Percentiles rank a stretch among this genome's conserved stretches.
Conservation (phyloP, 2,113 vertebrate genomes). For the Mustela lutreola region DNA sequence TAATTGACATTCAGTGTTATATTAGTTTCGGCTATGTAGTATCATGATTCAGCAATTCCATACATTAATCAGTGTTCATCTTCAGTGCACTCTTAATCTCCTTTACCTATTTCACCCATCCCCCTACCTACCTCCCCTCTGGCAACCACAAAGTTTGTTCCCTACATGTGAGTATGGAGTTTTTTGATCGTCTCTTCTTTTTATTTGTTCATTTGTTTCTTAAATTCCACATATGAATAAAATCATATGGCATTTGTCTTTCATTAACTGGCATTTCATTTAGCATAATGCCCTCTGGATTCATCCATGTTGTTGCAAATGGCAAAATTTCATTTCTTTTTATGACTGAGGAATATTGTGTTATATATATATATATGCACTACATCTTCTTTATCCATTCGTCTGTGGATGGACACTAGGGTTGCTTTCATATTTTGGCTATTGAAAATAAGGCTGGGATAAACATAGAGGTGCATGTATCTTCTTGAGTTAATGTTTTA, state of each 20-base stretch:
- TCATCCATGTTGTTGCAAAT: neutral
- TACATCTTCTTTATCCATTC: neutral
- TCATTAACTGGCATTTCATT: neutral
- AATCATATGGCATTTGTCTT: neutral
- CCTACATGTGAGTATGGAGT: neutral
- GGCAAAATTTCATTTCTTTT: neutral
- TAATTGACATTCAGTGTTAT: neutral
- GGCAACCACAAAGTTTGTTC: neutral
- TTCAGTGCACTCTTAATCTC: neutral
- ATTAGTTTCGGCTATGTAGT: neutral
- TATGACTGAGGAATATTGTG: neutral
- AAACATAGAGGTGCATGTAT: neutral
- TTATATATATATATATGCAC: neutral
- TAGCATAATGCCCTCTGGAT: neutral
- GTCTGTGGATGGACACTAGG: neutral
- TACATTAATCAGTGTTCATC: neutral
- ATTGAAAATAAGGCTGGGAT: neutral
- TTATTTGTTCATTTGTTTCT: neutral
- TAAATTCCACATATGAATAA: neutral
- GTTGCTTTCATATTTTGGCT: neutral
- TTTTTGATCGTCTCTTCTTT: neutral
- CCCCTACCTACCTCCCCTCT: neutral
- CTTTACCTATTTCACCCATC: neutral
- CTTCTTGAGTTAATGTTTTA: neutral
- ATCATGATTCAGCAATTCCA: neutral